Conservation (phyloP, 2,888 invertebrate genomes). For the Campoplex nolae region DNA sequence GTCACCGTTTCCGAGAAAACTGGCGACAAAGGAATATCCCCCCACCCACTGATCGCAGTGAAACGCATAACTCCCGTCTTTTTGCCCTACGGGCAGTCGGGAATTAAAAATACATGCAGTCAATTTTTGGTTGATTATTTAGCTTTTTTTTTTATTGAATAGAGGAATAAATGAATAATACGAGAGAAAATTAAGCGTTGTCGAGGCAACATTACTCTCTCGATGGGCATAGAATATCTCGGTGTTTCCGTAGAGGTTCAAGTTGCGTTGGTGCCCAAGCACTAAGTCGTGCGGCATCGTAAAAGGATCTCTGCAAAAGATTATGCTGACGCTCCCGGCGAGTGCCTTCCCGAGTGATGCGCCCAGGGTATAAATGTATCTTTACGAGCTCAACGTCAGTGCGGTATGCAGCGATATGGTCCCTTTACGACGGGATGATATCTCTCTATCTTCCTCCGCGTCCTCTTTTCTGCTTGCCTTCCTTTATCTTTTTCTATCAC, state of each 20-base stretch:
- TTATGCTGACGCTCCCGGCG: slow-evolving; percentile 73
- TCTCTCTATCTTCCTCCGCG: slow-evolving; percentile 16
- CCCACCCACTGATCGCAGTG: too few relatives aligned
- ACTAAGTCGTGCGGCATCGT: slow-evolving; percentile 72
- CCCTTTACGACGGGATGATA: slow-evolving; percentile 61
- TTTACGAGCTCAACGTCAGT: slow-evolving; percentile 73
- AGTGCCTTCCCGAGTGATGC: slow-evolving; percentile 71
- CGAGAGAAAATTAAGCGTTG: slow-evolving; percentile 53
- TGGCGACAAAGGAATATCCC: too few relatives aligned
- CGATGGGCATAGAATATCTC: slow-evolving; percentile 14
- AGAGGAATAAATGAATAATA: background rate
- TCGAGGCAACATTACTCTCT: slow-evolving; percentile 13
- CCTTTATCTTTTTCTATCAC: slow-evolving; percentile 17
- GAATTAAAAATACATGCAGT: too few relatives aligned
- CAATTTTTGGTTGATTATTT: background rate
- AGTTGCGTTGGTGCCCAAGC: slow-evolving; percentile 68
- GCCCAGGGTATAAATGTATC: slow-evolving; percentile 73
- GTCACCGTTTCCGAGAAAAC: too few relatives aligned
- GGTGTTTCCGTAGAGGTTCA: slow-evolving; percentile 17
- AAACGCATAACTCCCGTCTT: too few relatives aligned
- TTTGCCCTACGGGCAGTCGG: too few relatives aligned
- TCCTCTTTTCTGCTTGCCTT: background rate
- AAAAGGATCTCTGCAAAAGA: slow-evolving; percentile 73
- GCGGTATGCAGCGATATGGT: slow-evolving; percentile 63
- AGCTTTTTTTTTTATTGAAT: background rate